Conservation (phyloP, 2,113 vertebrate species). For the Equus przewalskii region DNA sequence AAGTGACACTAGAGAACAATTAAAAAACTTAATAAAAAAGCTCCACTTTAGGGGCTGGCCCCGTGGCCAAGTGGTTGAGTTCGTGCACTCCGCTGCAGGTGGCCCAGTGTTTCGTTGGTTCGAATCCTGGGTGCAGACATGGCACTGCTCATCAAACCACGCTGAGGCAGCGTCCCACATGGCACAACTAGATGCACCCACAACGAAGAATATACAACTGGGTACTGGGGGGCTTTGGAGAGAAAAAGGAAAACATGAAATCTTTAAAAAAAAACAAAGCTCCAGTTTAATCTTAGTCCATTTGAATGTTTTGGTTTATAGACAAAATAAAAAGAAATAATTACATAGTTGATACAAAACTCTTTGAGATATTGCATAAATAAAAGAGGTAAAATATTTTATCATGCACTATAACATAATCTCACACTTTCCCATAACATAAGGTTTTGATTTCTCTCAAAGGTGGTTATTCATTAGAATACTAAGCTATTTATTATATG, state of each 20-base stretch:
- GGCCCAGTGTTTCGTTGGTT: too few species aligned
- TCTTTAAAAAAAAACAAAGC: not conserved
- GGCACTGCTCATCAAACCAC: too few species aligned
- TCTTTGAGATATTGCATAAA: not conserved
- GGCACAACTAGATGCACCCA: too few species aligned
- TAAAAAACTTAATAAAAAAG: not conserved
- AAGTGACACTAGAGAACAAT: not conserved
- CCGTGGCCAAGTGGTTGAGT: too few species aligned
- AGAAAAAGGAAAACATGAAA: too few species aligned
- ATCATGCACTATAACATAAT: not conserved
- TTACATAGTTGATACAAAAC: not conserved
- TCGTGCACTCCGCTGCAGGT: too few species aligned
- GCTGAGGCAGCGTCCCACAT: too few species aligned
- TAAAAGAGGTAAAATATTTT: not conserved
- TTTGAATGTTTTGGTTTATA: not conserved
- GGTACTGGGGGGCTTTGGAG: too few species aligned
- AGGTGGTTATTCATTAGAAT: not conserved
- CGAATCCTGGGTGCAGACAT: too few species aligned
- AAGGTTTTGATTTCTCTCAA: slow-evolving; percentile 22
- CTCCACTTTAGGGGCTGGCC: not conserved
- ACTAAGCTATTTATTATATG: not conserved
- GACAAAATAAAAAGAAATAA: not conserved
- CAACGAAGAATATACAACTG: too few species aligned
- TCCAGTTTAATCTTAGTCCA: not conserved
- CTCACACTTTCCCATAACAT: not conserved